Evolutionary conservation across 2,113 vertebrate genomes (phyloP).

Genomic region (Etheostoma cragini): DNA sequence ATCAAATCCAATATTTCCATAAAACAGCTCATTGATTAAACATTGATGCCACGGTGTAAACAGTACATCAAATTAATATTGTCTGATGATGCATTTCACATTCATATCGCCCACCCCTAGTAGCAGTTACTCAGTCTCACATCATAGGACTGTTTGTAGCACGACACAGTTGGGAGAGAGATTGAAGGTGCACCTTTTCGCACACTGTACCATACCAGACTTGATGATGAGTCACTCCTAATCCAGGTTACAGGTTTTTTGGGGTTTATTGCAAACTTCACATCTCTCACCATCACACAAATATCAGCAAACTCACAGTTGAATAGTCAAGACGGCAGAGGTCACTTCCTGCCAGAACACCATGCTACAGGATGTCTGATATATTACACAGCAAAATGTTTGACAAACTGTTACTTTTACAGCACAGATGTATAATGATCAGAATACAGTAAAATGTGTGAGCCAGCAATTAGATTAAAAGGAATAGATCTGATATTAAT

Average conservation of each 20-base stretch:
- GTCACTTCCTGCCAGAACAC: slow-evolving; percentile 19
- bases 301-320: slow-evolving; percentile 35
- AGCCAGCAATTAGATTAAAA: slow-evolving; percentile 44
- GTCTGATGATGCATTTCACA: neutral
- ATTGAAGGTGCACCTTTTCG: slow-evolving; percentile 10
- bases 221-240: slow-evolving; percentile 3
- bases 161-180: slow-evolving; percentile 16
- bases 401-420: slow-evolving; percentile 31
- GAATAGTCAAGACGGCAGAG: slow-evolving; percentile 5
- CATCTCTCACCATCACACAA: slow-evolving; percentile 16
- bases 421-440: slow-evolving; percentile 47
- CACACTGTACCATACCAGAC: slow-evolving; percentile 34
- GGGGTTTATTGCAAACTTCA: slow-evolving; percentile 12
- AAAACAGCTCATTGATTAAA: slow-evolving; percentile 2
- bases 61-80: neutral
- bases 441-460: slow-evolving; percentile 24
- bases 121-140: neutral
- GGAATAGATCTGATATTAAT: slow-evolving; percentile 31
- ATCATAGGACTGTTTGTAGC: slow-evolving; percentile 11
- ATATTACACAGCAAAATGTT: slow-evolving; percentile 19
- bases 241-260: slow-evolving; percentile 38
- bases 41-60: neutral
- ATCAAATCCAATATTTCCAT: slow-evolving; percentile 1
- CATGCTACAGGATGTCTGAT: slow-evolving; percentile 14
- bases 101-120: slow-evolving; percentile 3